Conservation (phyloP, 2,113 vertebrate species). For the Leucoraja erinaceus region DNA sequence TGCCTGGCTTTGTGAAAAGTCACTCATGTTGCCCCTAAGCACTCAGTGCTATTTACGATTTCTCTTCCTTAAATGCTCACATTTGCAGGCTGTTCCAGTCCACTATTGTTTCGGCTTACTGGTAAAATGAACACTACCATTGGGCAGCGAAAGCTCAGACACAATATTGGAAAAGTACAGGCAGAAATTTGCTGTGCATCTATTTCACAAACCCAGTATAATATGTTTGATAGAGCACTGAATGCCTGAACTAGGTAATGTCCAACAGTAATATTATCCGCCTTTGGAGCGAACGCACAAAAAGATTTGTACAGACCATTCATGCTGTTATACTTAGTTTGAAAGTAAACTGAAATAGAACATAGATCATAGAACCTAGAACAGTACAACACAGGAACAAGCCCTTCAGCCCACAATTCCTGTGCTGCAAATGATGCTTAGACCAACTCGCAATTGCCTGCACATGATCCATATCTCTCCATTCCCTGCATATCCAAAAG, state of each 20-base stretch:
- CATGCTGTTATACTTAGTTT: not conserved
- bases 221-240: not conserved
- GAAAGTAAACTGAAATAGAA: not conserved
- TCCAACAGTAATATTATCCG: not conserved
- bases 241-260: not conserved
- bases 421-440: too few species aligned
- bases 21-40: not conserved
- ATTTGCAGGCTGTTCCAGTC: not conserved
- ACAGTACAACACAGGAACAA: too few species aligned
- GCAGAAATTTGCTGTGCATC: not conserved
- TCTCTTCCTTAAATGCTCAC: not conserved
- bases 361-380: not conserved
- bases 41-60: not conserved
- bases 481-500: too few species aligned
- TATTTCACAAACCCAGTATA: too few species aligned
- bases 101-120: not conserved
- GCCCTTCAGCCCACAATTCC: too few species aligned
- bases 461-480: too few species aligned
- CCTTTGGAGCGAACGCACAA: not conserved
- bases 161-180: not conserved
- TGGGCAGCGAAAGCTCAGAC: not conserved
- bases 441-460: too few species aligned
- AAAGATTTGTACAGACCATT: not conserved
- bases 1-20: not conserved
- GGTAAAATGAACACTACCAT: too few species aligned